phyloP scores from a whole-genome alignment of 2,797 vertebrate genomes.

The Lindbergichthys nudifrons region DNA sequence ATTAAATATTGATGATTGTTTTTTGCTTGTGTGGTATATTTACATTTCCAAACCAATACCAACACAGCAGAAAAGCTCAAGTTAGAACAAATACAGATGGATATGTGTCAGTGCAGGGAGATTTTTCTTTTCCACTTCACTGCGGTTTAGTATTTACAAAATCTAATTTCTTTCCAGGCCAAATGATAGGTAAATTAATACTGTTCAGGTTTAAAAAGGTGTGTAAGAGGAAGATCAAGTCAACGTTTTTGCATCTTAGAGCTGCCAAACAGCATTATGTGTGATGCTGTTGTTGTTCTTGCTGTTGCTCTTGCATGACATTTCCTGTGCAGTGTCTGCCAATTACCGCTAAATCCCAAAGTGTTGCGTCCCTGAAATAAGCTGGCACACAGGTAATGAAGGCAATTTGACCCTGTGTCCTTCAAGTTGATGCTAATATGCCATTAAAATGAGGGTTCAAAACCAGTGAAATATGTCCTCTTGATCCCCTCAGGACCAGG shows the following conservation, averaged over 20 bases:
- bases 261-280: slow-evolving; percentile 23
- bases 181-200: slow-evolving; percentile 24
- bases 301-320: slow-evolving; percentile 27
- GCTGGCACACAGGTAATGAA: slow-evolving; percentile 3
- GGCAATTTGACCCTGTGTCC: slow-evolving; percentile 22
- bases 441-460: slow-evolving; percentile 16
- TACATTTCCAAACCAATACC: slow-evolving; percentile 33
- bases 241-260: slow-evolving; percentile 12
- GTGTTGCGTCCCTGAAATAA: slow-evolving; percentile 41
- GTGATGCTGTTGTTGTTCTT: slow-evolving; percentile 47
- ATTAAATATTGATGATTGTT: slow-evolving; percentile 63
- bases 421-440: not conserved
- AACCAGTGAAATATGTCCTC: slow-evolving; percentile 3
- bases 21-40: slow-evolving; percentile 40
- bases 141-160: slow-evolving; percentile 10
- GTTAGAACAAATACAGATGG: slow-evolving; percentile 14
- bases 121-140: slow-evolving; percentile 17
- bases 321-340: slow-evolving; percentile 55
- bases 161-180: not conserved
- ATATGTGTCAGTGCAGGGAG: slow-evolving; percentile 14
- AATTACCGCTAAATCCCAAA: slow-evolving; percentile 51
- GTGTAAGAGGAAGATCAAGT: slow-evolving; percentile 21
- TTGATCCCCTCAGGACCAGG: not conserved
- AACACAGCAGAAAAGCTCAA: slow-evolving; percentile 21
- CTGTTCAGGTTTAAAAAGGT: slow-evolving; percentile 22